Conservation (phyloP, 2,113 vertebrate species). For the Balaeniceps rex region DNA sequence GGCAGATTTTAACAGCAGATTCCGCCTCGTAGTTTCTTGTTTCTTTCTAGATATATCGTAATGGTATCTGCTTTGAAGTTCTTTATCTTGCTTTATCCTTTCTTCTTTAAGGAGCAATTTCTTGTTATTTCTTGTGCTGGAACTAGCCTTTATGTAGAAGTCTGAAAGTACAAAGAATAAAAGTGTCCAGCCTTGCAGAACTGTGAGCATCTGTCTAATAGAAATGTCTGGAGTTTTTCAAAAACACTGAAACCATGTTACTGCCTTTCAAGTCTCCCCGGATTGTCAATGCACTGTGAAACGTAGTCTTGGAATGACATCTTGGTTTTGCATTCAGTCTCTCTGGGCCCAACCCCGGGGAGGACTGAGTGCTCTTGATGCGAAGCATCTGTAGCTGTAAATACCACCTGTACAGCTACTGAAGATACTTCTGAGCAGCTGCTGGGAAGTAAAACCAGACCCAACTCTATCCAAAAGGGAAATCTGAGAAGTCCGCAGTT, state of each 20-base stretch:
- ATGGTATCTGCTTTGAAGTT: slow-evolving; percentile 55
- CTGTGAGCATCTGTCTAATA: not conserved
- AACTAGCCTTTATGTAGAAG: not conserved
- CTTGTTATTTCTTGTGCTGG: slow-evolving; percentile 21
- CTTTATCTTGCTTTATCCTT: slow-evolving; percentile 48
- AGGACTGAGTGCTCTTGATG: not conserved
- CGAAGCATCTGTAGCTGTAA: not conserved
- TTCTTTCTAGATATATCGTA: slow-evolving; percentile 29
- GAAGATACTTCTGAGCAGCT: not conserved
- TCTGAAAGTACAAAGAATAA: slow-evolving; percentile 17
- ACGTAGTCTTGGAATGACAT: accelerated
- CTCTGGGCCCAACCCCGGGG: not conserved
- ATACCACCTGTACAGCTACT: not conserved
- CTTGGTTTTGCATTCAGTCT: not conserved
- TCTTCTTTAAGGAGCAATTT: slow-evolving; percentile 53
- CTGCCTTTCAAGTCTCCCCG: not conserved
- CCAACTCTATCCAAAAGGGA: not conserved
- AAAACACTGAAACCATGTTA: not conserved
- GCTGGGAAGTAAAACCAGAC: not conserved
- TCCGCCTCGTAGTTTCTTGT: slow-evolving; percentile 20
- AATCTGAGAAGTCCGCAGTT: accelerated
- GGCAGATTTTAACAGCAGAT: slow-evolving; percentile 33
- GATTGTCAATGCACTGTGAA: not conserved
- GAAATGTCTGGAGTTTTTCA: not conserved
- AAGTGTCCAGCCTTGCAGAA: slow-evolving; percentile 8